Evolutionary conservation across 2,888 invertebrate genomes (phyloP), one percentile per base, ranked within the genome.

Genomic region (Seira musarum): DNA sequence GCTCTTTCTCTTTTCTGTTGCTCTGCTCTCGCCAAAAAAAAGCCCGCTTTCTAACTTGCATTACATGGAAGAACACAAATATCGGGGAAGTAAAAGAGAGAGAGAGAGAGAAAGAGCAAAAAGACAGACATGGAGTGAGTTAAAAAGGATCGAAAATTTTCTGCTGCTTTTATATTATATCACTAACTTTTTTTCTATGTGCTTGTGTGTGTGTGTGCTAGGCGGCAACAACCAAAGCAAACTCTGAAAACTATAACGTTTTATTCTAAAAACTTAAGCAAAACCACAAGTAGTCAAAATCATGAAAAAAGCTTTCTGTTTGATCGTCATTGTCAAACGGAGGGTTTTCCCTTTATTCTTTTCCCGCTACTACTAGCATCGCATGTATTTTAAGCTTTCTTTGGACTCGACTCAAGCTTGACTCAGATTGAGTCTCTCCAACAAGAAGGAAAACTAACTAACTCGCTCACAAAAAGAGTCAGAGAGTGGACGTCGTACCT

Each of bases 281-380:
- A 74, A 70, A 80, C 80, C 80, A 80, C 80, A 80, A 74, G 74
- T 74, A 80, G 74, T 80, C 80, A 80, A 80, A 80, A 80, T 80
- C 74, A 64, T 57, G 57, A 74, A 80, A 80, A 30, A 80, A 80
- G 69, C 70, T 69, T 80, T 30, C 30, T 80, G 65, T 70, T 69
- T 74, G 74, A 80, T 80, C 80, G 74, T 67, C 65, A 53, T 73
- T 65, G 63, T 63, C 71, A 46, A 19, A 30, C 46, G 70, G 40
- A n/a, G n/a, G n/a, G n/a, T n/a, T 8, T 30, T 30, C 30, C 30
- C 30, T 30, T 30, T 30, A 30, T 71, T 63, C 49, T 46, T 73
- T 60, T 74, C 69, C 68, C 68, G 30, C 30, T 60, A 30, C n/a
- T n/a, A n/a, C n/a, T n/a, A n/a, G n/a, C n/a, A n/a, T n/a, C n/a